A percentile compares a stretch with the other conserved stretches of the same genome.
Evolutionary conservation across 2,113 vertebrate species (phyloP).

Genomic region (Pteronura brasiliensis): DNA sequence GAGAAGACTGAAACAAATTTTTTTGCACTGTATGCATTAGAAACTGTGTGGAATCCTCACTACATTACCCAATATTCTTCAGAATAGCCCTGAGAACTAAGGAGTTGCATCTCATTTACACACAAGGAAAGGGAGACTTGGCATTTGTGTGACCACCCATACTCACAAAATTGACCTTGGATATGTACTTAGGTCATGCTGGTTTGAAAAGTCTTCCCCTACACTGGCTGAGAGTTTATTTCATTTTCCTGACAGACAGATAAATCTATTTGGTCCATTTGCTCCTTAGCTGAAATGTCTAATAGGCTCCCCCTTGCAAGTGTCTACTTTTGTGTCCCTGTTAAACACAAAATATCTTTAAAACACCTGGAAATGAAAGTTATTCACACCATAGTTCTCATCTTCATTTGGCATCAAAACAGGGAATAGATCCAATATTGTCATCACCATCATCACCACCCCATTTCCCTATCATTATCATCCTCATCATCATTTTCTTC

Average conservation of each 20-base stretch:
- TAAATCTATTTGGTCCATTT: not conserved
- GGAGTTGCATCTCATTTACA: not conserved
- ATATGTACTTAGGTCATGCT: not conserved
- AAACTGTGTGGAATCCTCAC: not conserved
- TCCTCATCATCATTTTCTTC: conserved; percentile 33
- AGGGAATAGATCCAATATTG: not conserved
- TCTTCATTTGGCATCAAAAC: conserved; percentile 11
- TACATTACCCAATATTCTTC: not conserved
- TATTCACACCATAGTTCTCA: not conserved
- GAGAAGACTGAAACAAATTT: not conserved
- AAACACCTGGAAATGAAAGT: not conserved
- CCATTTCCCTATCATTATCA: not conserved
- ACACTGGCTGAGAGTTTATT: not conserved
- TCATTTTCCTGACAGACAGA: not conserved
- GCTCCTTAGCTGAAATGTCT: not conserved
- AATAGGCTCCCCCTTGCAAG: not conserved
- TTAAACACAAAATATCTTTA: not conserved
- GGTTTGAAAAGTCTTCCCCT: not conserved
- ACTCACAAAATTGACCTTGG: not conserved
- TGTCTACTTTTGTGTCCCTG: not conserved
- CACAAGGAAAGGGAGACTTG: not conserved
- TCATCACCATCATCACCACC: not conserved
- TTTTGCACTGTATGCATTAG: not conserved
- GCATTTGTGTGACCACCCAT: not conserved
- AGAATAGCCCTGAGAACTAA: not conserved